A percentile compares a stretch with the other conserved stretches of the same genome.
phyloP scores from a whole-genome alignment of 2,113 vertebrate genomes.

The Lepus europaeus region DNA sequence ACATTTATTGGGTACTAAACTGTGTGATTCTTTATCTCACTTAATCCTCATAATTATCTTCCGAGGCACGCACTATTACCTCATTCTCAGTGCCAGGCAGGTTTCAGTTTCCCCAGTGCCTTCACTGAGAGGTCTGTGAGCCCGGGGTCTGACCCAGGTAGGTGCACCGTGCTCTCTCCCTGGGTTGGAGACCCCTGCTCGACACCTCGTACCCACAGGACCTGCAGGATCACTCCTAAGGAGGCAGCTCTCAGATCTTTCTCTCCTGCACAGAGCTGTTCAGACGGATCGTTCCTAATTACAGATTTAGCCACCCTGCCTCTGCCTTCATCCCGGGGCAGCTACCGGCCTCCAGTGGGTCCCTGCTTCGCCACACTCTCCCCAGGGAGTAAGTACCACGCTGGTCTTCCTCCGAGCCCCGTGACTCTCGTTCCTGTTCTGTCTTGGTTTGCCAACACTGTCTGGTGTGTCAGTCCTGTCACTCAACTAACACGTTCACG shows the following conservation, averaged over 20 bases:
- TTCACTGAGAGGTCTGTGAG: background rate
- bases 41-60: constrained; percentile 24
- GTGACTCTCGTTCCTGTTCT: background rate
- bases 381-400: background rate
- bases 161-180: background rate
- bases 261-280: background rate
- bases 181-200: background rate
- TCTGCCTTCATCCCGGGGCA: background rate
- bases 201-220: too few relatives aligned
- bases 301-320: background rate
- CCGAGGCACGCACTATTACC: background rate
- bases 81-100: background rate
- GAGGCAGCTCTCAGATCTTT: background rate
- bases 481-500: constrained; percentile 45
- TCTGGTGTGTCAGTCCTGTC: background rate
- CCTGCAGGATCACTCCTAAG: background rate
- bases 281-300: background rate
- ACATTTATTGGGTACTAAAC: background rate
- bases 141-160: background rate
- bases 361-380: background rate
- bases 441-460: background rate
- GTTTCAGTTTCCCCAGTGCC: background rate
- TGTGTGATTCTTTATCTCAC: background rate
- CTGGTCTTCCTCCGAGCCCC: background rate
- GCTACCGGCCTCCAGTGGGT: background rate